Conservation (phyloP, 2,113 vertebrate species). For the Etheostoma spectabile region DNA sequence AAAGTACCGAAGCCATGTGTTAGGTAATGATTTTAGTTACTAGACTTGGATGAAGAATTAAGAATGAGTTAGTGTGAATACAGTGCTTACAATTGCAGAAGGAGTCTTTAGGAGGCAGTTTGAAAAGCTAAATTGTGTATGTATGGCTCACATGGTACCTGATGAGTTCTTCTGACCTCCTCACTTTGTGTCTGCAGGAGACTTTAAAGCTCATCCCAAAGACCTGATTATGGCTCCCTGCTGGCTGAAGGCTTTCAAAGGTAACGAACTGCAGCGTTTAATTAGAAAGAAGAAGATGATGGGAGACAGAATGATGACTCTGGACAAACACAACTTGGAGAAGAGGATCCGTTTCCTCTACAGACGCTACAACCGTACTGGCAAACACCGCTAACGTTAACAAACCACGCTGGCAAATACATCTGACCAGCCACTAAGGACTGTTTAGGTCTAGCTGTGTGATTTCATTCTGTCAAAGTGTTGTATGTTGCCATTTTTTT, state of each 20-base stretch:
- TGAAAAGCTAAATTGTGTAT: conserved; percentile 5
- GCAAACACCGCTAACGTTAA: conserved; percentile 87
- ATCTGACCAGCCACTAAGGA: conserved; percentile 13
- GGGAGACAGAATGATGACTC: conserved; percentile 90
- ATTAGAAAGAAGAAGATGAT: conserved; percentile 91
- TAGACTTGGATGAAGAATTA: not conserved
- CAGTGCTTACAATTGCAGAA: not conserved
- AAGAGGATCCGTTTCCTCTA: conserved; percentile 94
- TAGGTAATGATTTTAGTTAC: not conserved
- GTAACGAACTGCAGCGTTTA: conserved; percentile 92
- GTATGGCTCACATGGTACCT: not conserved
- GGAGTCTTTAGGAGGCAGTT: not conserved
- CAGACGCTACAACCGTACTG: conserved; percentile 89
- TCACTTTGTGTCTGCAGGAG: conserved; percentile 81
- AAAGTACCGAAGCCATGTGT: not conserved
- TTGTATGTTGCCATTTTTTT: conserved; percentile 11
- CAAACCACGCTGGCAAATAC: not conserved
- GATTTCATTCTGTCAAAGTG: conserved; percentile 24
- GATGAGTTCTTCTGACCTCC: not conserved
- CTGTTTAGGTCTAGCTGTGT: conserved; percentile 11
- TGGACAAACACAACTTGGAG: conserved; percentile 88
- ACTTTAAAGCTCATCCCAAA: conserved; percentile 92
- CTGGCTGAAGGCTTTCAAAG: conserved; percentile 92
- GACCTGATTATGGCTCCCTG: conserved; percentile 87
- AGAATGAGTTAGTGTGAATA: not conserved